Evolutionary conservation across 2,888 invertebrate species (phyloP).

Genomic region (Temnothorax ravouxi): DNA sequence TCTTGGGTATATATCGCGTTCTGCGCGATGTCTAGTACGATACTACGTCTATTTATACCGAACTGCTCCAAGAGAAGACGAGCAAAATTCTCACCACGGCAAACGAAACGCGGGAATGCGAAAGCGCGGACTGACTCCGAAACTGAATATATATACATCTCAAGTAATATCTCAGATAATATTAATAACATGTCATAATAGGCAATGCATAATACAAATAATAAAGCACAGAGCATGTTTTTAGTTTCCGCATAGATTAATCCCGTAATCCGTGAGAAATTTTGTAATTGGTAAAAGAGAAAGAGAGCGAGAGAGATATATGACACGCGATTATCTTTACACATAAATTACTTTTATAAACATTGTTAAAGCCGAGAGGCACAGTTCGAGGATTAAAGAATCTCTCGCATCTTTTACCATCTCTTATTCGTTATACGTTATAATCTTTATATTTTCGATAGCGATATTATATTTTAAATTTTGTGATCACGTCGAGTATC

Average conservation of each 20-base stretch:
- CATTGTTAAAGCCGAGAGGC: neutral
- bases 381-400: neutral
- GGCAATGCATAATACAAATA: neutral
- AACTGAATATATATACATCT: neutral
- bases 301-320: too few species aligned
- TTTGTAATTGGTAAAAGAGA: neutral
- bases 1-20: slow-evolving; percentile 56
- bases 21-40: slow-evolving; percentile 67
- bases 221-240: neutral
- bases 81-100: slow-evolving; percentile 70
- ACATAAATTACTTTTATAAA: neutral
- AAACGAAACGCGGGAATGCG: slow-evolving; percentile 26
- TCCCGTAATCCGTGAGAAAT: too few species aligned
- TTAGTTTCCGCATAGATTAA: neutral
- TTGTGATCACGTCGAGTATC: neutral
- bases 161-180: neutral
- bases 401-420: neutral
- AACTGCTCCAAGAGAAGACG: slow-evolving; percentile 59
- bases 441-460: neutral
- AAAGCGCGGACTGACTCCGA: neutral
- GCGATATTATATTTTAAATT: neutral
- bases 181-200: neutral
- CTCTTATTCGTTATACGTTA: neutral
- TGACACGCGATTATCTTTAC: neutral
- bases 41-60: slow-evolving; percentile 75